Evolutionary conservation across 2,797 vertebrate genomes (phyloP).

Genomic region (Muscicapa striata): DNA sequence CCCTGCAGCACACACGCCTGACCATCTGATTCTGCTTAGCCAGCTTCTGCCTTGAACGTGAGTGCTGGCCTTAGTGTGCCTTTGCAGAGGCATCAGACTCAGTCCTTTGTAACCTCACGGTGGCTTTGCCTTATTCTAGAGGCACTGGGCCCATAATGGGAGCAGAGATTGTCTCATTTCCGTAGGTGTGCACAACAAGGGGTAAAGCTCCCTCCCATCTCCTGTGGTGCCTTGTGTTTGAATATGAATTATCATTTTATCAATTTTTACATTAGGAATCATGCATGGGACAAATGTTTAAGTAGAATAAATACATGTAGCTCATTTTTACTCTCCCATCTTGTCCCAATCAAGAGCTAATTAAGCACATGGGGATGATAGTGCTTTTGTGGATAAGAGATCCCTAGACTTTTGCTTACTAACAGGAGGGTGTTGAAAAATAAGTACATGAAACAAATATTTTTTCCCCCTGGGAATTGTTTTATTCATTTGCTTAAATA

Average conservation of each 20-base stretch:
- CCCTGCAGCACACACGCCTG: accelerated
- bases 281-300: not conserved
- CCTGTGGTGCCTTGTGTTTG: not conserved
- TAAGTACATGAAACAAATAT: not conserved
- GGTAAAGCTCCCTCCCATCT: not conserved
- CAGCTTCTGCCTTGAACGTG: not conserved
- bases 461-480: not conserved
- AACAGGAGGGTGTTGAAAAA: not conserved
- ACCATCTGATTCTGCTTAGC: not conserved
- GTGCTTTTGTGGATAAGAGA: not conserved
- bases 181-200: not conserved
- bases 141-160: not conserved
- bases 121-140: not conserved
- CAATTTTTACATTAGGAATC: not conserved
- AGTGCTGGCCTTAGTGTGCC: not conserved
- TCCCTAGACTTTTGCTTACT: not conserved
- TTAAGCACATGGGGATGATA: not conserved
- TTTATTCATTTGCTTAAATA: conserved; percentile 31
- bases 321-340: not conserved
- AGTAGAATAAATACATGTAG: not conserved
- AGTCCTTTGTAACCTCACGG: accelerated
- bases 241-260: not conserved
- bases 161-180: not conserved
- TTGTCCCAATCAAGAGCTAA: not conserved
- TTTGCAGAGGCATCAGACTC: not conserved